These are phyloP conservation scores for Megaleporinus macrocephalus DNA, from an alignment of 2,113 vertebrate genomes.

Conservation along the genomic window DNA sequence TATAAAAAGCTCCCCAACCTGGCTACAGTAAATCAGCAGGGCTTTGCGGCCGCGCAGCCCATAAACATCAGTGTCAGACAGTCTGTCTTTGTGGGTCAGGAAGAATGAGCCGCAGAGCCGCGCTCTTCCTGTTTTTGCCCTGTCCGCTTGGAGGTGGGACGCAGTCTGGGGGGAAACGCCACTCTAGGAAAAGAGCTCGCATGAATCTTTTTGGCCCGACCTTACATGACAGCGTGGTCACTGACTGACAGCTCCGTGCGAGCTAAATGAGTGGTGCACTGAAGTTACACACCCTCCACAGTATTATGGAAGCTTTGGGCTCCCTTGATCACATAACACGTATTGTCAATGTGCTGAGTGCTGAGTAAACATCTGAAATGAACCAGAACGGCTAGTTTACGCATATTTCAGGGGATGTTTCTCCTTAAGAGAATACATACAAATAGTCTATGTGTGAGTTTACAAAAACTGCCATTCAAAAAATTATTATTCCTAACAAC, in stretches of 20 bases:
- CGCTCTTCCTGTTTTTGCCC: constrained; percentile 75
- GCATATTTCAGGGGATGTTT: too few species aligned
- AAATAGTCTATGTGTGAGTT: too few species aligned
- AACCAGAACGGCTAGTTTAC: too few species aligned
- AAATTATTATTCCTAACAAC: too few species aligned
- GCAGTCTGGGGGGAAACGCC: constrained; percentile 49
- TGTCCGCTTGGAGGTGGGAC: constrained; percentile 70
- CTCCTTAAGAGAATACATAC: too few species aligned
- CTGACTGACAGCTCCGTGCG: constrained; percentile 51
- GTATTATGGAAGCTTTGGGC: neutral
- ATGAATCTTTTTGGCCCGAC: constrained; percentile 57
- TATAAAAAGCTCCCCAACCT: constrained; percentile 54
- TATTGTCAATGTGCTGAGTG: neutral
- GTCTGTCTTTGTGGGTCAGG: constrained; percentile 75
- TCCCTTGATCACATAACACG: too few species aligned
- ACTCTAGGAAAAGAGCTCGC: constrained; percentile 62
- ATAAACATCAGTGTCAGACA: constrained; percentile 73
- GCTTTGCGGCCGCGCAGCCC: constrained; percentile 65
- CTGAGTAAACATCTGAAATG: too few species aligned
- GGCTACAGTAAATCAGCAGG: constrained; percentile 71
- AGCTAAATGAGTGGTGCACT: neutral
- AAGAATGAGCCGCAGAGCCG: constrained; percentile 73
- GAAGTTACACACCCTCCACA: neutral
- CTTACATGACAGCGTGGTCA: constrained; percentile 59
- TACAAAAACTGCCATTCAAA: too few species aligned